Percentiles rank a stretch among this genome's conserved stretches.
phyloP scores from a whole-genome alignment of 2,888 invertebrate species.

The Mesochorus sp. region DNA sequence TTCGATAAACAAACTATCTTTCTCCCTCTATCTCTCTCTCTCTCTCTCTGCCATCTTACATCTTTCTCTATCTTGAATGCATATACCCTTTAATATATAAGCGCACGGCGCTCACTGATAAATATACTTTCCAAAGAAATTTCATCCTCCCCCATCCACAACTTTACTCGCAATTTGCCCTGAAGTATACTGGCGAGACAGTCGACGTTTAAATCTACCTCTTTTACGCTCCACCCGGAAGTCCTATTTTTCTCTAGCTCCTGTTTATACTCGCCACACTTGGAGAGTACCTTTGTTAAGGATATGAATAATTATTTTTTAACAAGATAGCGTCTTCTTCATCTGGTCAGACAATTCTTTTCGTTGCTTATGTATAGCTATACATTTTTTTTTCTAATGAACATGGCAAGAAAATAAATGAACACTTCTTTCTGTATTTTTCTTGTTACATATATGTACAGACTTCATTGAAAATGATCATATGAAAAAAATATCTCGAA shows the following conservation, averaged over 20 bases:
- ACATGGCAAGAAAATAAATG: conserved; percentile 37
- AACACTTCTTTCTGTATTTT: conserved; percentile 4
- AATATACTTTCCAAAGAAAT: not conserved
- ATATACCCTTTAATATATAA: not conserved
- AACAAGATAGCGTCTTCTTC: conserved; percentile 22
- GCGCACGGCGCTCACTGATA: conserved; percentile 14
- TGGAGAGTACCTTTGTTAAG: conserved; percentile 22
- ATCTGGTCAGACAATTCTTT: conserved; percentile 8
- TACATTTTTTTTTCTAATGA: not conserved
- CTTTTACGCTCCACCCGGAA: not conserved
- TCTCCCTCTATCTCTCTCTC: not conserved
- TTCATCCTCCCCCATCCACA: not conserved
- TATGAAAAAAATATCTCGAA: not conserved
- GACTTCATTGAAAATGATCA: conserved; percentile 1
- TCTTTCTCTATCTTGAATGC: not conserved
- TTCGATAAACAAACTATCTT: conserved; percentile 24
- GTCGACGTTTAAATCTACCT: conserved; percentile 30
- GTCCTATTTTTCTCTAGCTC: not conserved
- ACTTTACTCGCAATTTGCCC: not conserved
- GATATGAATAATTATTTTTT: conserved; percentile 45
- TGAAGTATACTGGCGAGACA: not conserved
- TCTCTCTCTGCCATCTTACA: not conserved
- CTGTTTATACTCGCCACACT: not conserved
- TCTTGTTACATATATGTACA: not conserved
- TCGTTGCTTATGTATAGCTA: not conserved